Conservation (phyloP, 1,140 invertebrate species). For the Orius insidiosus region DNA sequence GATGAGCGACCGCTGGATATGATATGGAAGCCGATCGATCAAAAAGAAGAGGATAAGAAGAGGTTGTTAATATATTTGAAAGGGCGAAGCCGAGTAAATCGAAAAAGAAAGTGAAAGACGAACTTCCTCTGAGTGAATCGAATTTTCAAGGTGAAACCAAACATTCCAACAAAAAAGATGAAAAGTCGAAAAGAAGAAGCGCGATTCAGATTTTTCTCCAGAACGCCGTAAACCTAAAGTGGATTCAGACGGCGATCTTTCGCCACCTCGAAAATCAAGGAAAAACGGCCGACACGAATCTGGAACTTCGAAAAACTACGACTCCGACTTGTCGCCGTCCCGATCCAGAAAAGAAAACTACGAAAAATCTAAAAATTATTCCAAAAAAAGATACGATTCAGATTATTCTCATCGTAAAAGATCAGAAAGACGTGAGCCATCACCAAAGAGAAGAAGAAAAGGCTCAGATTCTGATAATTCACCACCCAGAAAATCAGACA, state of each 20-base stretch:
- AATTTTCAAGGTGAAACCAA: slow-evolving; percentile 18
- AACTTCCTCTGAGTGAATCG: slow-evolving; percentile 12
- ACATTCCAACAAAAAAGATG: slow-evolving; percentile 11
- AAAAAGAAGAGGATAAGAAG: slow-evolving; percentile 25
- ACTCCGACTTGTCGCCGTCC: slow-evolving; percentile 26
- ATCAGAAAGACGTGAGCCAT: slow-evolving; percentile 13
- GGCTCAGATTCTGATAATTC: slow-evolving; percentile 15
- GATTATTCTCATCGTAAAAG: slow-evolving; percentile 18
- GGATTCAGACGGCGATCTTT: slow-evolving; percentile 19
- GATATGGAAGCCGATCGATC: slow-evolving; percentile 49
- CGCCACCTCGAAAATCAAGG: slow-evolving; percentile 18
- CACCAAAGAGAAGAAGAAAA: slow-evolving; percentile 5
- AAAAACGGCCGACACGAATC: slow-evolving; percentile 9
- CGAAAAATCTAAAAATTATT: slow-evolving; percentile 20
- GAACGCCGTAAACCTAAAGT: too few relatives aligned
- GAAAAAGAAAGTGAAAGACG: too few relatives aligned
- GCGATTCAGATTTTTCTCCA: slow-evolving; percentile 1
- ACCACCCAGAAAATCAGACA: slow-evolving; percentile 17
- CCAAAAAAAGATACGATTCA: slow-evolving; percentile 13
- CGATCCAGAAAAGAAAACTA: slow-evolving; percentile 19
- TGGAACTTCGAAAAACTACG: slow-evolving; percentile 14
- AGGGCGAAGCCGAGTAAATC: too few relatives aligned
- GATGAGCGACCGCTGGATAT: slow-evolving; percentile 65
- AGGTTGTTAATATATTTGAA: neutral
- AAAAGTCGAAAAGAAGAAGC: slow-evolving; percentile 12